phyloP scores from a whole-genome alignment of 2,797 vertebrate species.

The Petrocephalus sullivani region DNA sequence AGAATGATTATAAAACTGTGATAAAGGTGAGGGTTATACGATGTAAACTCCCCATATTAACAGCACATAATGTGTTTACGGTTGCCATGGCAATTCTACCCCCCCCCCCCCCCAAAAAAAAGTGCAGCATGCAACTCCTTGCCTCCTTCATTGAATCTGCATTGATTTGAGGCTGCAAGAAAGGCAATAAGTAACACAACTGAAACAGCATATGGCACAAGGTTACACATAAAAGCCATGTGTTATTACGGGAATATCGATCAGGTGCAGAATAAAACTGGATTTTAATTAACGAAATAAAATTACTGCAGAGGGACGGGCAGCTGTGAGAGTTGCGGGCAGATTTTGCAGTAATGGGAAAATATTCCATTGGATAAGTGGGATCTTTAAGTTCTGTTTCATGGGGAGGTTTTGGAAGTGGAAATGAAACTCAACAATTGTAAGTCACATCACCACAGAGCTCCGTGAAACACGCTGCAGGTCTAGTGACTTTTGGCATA shows the following conservation, averaged over 20 bases:
- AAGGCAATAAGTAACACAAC: neutral
- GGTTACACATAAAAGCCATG: neutral
- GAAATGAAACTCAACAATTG: neutral
- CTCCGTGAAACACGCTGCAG: neutral
- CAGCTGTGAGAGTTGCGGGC: neutral
- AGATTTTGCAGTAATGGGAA: neutral
- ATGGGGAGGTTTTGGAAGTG: neutral
- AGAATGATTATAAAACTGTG: neutral
- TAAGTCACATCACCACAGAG: neutral
- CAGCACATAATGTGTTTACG: neutral
- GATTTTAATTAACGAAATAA: neutral
- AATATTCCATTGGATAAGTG: neutral
- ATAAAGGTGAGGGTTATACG: neutral
- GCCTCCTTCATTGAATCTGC: neutral
- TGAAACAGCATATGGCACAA: neutral
- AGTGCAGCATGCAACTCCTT: neutral
- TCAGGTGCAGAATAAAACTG: neutral
- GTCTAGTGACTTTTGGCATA: neutral
- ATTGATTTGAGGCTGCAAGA: neutral
- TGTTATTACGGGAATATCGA: neutral
- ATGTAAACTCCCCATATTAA: neutral
- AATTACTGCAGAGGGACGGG: neutral
- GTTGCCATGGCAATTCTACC: neutral
- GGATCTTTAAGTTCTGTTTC: neutral
- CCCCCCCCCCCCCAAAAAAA: neutral